Conservation (phyloP, 1,140 invertebrate species). For the Cephus cinctus region DNA sequence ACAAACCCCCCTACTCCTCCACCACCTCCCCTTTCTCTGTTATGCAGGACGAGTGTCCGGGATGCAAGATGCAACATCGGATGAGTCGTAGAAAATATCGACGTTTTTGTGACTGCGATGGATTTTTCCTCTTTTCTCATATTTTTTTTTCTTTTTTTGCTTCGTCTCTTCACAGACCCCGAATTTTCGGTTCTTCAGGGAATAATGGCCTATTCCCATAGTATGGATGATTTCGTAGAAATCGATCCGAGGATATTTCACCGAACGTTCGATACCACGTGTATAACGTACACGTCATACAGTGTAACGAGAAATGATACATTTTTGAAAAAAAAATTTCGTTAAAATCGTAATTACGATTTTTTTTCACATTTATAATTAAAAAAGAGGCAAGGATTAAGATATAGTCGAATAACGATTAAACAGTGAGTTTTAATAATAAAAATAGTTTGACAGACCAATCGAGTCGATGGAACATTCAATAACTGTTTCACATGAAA, state of each 20-base stretch:
- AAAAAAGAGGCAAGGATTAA: no score
- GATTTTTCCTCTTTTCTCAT: not conserved
- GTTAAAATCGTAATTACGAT: no score
- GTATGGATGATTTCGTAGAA: constrained; percentile 14
- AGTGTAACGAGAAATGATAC: no score
- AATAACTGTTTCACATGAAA: constrained; percentile 19
- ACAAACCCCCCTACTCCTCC: no score
- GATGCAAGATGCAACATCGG: constrained; percentile 37
- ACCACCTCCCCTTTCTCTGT: no score
- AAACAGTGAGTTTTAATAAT: constrained; percentile 56
- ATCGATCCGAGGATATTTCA: constrained; percentile 4
- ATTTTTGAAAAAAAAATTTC: no score
- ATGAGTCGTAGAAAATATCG: constrained; percentile 37
- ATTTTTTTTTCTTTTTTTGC: no score
- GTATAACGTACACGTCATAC: no score
- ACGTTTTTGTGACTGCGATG: not conserved
- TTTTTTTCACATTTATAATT: no score
- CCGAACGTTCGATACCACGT: no score
- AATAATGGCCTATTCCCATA: constrained; percentile 23
- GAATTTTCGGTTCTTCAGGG: constrained; percentile 10
- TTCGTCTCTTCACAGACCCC: no score
- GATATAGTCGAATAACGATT: no score
- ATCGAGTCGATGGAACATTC: constrained; percentile 40
- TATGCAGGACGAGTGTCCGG: constrained; percentile 15
- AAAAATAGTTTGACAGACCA: constrained; percentile 54